These are phyloP conservation scores for Bothrops alternatus DNA, from an alignment of 2,797 vertebrate species.

Conservation along the genomic window DNA sequence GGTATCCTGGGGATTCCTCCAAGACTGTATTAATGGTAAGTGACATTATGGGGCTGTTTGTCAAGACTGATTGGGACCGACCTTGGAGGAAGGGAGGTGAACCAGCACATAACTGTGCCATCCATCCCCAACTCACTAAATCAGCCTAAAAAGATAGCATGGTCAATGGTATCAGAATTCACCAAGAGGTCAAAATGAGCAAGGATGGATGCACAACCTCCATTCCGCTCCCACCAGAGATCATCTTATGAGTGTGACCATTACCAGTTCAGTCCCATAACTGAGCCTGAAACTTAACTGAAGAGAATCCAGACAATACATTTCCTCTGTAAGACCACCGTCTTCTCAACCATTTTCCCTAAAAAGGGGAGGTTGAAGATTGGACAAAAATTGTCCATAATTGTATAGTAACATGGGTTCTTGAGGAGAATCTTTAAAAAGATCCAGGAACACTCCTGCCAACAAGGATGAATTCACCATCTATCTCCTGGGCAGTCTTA, in stretches of 20 bases:
- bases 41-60: not conserved
- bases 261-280: not conserved
- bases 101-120: not conserved
- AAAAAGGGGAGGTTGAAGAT: not conserved
- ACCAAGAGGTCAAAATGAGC: not conserved
- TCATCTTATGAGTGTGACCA: not conserved
- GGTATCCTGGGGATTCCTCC: constrained; percentile 84
- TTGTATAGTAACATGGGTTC: not conserved
- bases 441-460: not conserved
- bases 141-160: not conserved
- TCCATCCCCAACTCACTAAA: not conserved
- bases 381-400: not conserved
- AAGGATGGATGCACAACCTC: not conserved
- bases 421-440: not conserved
- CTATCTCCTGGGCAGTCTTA: not conserved
- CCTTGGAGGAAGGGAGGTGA: not conserved
- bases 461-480: not conserved
- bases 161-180: not conserved
- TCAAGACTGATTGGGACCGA: not conserved
- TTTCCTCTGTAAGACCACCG: not conserved
- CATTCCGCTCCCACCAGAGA: not conserved
- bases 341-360: not conserved
- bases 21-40: constrained; percentile 95
- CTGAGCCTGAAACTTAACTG: not conserved
- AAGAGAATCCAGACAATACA: not conserved